A percentile compares a stretch with the other conserved stretches of the same genome.
Evolutionary conservation across 2,113 vertebrate genomes (phyloP).

Genomic region (Peromyscus maniculatus): DNA sequence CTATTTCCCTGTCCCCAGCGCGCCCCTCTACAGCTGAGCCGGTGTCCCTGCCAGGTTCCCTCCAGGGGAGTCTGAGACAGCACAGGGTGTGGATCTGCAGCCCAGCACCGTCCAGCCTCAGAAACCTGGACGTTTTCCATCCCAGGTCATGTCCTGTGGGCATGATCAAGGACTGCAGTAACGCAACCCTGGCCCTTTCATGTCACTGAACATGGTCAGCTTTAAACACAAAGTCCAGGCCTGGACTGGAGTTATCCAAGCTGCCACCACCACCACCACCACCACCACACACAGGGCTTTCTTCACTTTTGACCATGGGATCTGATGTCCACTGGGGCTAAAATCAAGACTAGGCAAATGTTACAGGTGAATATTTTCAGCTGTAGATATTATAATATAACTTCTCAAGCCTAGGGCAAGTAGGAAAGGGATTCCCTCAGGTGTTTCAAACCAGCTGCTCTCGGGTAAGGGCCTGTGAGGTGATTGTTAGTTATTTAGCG

Average conservation of each 20-base stretch:
- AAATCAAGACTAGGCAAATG: not conserved
- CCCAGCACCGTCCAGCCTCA: not conserved
- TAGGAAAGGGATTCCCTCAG: not conserved
- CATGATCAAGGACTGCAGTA: not conserved
- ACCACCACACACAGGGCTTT: not conserved
- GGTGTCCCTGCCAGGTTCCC: not conserved
- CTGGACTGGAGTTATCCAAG: not conserved
- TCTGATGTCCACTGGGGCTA: fast-evolving
- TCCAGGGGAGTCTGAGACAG: not conserved
- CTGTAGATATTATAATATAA: not conserved
- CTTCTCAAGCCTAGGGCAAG: not conserved
- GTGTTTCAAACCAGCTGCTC: not conserved
- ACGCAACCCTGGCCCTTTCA: fast-evolving
- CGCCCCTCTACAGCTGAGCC: not conserved
- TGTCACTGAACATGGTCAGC: not conserved
- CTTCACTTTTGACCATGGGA: not conserved
- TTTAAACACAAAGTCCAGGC: not conserved
- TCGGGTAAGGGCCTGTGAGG: not conserved
- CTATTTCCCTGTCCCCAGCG: fast-evolving
- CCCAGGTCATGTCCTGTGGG: not conserved
- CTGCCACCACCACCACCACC: no score
- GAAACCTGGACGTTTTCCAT: not conserved
- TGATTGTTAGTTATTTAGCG: no score
- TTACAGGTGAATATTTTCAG: not conserved
- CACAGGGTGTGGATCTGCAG: fast-evolving